Evolutionary conservation across 2,113 vertebrate species (phyloP).

Genomic region (Anguilla rostrata): DNA sequence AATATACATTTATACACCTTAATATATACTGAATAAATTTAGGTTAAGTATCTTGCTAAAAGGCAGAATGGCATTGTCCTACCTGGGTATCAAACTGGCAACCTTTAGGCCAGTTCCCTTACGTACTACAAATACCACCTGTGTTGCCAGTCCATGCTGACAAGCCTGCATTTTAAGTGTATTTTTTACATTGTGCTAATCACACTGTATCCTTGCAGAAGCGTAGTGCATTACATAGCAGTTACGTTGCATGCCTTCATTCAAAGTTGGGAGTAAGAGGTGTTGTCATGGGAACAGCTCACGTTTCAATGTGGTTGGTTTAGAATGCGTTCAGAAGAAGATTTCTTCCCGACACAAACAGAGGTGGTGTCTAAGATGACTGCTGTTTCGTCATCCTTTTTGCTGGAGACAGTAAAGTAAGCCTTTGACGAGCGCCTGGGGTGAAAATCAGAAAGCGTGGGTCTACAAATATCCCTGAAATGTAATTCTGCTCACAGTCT

Average conservation of each 20-base stretch:
- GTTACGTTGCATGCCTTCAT: neutral
- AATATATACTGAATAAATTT: no score
- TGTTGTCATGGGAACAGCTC: conserved; percentile 11
- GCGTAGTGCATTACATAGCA: neutral
- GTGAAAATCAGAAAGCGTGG: neutral
- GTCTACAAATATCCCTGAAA: neutral
- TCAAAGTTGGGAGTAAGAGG: neutral
- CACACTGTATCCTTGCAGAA: neutral
- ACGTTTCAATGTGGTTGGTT: neutral
- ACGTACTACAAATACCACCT: no score
- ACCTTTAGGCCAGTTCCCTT: no score
- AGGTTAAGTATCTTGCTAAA: no score
- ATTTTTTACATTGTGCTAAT: neutral
- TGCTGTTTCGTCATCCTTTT: neutral
- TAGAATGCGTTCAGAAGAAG: neutral
- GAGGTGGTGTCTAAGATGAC: neutral
- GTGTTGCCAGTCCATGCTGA: no score
- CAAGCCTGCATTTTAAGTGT: neutral
- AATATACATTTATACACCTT: no score
- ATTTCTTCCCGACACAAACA: neutral
- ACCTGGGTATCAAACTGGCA: no score
- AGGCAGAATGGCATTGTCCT: no score
- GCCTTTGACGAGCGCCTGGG: neutral
- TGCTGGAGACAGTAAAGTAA: neutral
- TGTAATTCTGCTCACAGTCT: neutral